phyloP scores from a whole-genome alignment of 2,888 invertebrate species.

The Hyppa rectilinea region DNA sequence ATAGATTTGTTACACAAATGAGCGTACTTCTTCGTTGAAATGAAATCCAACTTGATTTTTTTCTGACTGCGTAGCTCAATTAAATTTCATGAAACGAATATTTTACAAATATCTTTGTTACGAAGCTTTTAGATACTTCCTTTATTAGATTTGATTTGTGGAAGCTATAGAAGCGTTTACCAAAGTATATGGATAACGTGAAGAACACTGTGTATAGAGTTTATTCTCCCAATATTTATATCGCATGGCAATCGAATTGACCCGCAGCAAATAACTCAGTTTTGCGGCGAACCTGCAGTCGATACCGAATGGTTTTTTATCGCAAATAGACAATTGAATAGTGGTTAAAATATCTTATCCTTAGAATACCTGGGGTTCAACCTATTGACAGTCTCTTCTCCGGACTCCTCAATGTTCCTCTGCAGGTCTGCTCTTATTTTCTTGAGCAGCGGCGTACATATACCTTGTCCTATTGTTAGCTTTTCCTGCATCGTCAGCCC shows the following conservation, averaged over 20 bases:
- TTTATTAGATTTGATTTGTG: too few relatives aligned
- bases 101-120: too few relatives aligned
- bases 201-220: too few relatives aligned
- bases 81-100: too few relatives aligned
- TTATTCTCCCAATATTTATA: neutral
- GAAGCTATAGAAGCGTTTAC: too few relatives aligned
- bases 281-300: neutral
- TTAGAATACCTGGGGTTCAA: slow-evolving; percentile 98
- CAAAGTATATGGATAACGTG: too few relatives aligned
- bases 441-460: slow-evolving; percentile 98
- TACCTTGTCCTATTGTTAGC: slow-evolving; percentile 98
- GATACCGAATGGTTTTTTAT: neutral
- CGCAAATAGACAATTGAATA: neutral
- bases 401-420: slow-evolving; percentile 97
- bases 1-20: too few relatives aligned
- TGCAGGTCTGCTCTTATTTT: slow-evolving; percentile 99
- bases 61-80: too few relatives aligned
- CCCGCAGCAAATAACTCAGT: neutral
- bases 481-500: slow-evolving; percentile 99
- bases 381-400: slow-evolving; percentile 98
- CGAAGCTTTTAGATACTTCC: too few relatives aligned
- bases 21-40: too few relatives aligned
- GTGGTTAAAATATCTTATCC: neutral
- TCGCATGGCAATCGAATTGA: neutral
- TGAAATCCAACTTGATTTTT: too few relatives aligned